A percentile compares a stretch with the other conserved stretches of the same genome.
These are phyloP conservation scores for Acrobasis consociella DNA, from an alignment of 2,888 invertebrate genomes.

Conservation along the genomic window DNA sequence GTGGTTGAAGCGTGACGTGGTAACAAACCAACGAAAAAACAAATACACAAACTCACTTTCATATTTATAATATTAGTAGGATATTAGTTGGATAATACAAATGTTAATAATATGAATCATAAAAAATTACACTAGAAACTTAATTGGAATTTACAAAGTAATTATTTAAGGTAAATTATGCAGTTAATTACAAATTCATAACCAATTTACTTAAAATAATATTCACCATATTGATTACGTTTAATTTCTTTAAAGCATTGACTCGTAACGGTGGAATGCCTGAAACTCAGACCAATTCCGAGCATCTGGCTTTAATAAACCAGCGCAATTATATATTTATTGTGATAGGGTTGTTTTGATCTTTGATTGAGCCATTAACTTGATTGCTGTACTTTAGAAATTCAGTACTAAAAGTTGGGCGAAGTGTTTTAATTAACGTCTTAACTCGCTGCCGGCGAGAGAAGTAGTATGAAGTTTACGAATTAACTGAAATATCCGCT, in stretches of 20 bases:
- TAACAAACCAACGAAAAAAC: too few species aligned
- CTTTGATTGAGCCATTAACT: slow-evolving; percentile 77
- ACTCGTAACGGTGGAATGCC: slow-evolving; percentile 31
- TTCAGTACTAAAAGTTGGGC: slow-evolving; percentile 77
- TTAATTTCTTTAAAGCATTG: slow-evolving; percentile 23
- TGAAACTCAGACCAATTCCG: slow-evolving; percentile 36
- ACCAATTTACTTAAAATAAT: not conserved
- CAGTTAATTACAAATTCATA: too few species aligned
- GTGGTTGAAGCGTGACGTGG: too few species aligned
- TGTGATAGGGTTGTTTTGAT: slow-evolving; percentile 75
- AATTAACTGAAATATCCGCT: slow-evolving; percentile 77
- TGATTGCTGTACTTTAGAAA: slow-evolving; percentile 78
- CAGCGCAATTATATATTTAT: slow-evolving; percentile 63
- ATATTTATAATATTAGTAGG: too few species aligned
- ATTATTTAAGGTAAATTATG: too few species aligned
- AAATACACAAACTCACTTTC: too few species aligned
- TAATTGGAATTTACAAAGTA: too few species aligned
- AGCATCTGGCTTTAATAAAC: slow-evolving; percentile 49
- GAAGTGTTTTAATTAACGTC: slow-evolving; percentile 81
- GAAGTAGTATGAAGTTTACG: slow-evolving; percentile 75
- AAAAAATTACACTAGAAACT: too few species aligned
- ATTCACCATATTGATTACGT: slow-evolving; percentile 7
- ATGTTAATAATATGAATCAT: too few species aligned
- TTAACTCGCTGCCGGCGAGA: slow-evolving; percentile 69
- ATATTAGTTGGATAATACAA: too few species aligned